Evolutionary conservation across 2,888 invertebrate genomes (phyloP).

Genomic region (Geotrupes spiniger): DNA sequence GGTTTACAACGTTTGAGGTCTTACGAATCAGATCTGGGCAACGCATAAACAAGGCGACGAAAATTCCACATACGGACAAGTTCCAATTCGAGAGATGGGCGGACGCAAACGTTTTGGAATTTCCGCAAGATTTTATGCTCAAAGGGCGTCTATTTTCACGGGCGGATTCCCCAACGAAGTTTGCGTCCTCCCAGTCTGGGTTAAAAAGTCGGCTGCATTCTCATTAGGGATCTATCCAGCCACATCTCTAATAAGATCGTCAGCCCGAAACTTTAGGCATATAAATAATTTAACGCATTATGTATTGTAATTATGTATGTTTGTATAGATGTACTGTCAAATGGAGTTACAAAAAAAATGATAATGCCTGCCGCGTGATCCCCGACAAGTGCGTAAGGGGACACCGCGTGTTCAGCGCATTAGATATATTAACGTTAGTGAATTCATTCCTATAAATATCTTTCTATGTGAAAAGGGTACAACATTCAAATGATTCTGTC

Average conservation of each 20-base stretch:
- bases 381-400: background rate
- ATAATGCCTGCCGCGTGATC: conserved; percentile 2
- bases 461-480: conserved; percentile 51
- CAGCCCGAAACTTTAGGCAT: conserved; percentile 36
- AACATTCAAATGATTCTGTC: conserved; percentile 51
- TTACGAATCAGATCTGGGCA: background rate
- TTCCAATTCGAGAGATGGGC: background rate
- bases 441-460: conserved; percentile 30
- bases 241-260: conserved; percentile 67
- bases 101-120: too few species aligned
- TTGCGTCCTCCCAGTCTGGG: background rate
- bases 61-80: conserved; percentile 18
- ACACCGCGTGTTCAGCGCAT: background rate
- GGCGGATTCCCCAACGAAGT: conserved; percentile 4
- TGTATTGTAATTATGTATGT: conserved; percentile 46
- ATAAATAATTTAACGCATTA: conserved; percentile 27
- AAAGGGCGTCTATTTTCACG: too few species aligned
- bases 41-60: conserved; percentile 9
- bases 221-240: conserved; percentile 72
- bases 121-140: too few species aligned
- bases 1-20: background rate
- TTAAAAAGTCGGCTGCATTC: conserved; percentile 52
- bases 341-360: conserved; percentile 6
- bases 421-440: conserved; percentile 29
- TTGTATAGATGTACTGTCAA: conserved; percentile 43